These are phyloP conservation scores for Stegostoma tigrinum DNA, from an alignment of 2,113 vertebrate species.

Conservation along the genomic window DNA sequence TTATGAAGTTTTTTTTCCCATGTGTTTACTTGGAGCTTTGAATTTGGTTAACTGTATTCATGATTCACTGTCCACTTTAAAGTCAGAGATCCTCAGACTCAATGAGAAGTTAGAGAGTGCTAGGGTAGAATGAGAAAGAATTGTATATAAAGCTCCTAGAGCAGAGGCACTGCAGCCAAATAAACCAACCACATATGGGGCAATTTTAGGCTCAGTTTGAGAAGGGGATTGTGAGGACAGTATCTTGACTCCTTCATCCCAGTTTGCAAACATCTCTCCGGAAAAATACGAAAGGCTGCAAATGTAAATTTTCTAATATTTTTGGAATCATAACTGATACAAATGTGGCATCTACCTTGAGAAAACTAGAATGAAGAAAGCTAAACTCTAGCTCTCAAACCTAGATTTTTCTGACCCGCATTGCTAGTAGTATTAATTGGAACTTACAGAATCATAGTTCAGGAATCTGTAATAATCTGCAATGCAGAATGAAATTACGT, in stretches of 20 bases:
- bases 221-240: neutral
- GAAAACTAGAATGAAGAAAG: neutral
- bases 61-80: neutral
- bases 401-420: neutral
- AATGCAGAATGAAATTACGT: neutral
- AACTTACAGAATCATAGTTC: neutral
- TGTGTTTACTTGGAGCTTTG: neutral
- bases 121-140: too few species aligned
- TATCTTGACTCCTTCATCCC: neutral
- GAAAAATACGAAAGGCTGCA: neutral
- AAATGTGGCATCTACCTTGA: neutral
- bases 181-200: too few species aligned
- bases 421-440: neutral
- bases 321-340: neutral
- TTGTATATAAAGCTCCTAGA: too few species aligned
- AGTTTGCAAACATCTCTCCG: neutral
- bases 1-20: neutral
- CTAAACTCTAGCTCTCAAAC: too few species aligned
- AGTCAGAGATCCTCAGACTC: too few species aligned
- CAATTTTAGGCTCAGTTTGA: too few species aligned
- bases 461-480: neutral
- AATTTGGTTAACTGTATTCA: neutral
- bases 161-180: too few species aligned
- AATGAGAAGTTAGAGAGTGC: too few species aligned
- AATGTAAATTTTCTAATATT: neutral